A percentile compares a stretch with the other conserved stretches of the same genome.
phyloP scores from a whole-genome alignment of 2,797 vertebrate genomes.

The Xiphophorus birchmanni region DNA sequence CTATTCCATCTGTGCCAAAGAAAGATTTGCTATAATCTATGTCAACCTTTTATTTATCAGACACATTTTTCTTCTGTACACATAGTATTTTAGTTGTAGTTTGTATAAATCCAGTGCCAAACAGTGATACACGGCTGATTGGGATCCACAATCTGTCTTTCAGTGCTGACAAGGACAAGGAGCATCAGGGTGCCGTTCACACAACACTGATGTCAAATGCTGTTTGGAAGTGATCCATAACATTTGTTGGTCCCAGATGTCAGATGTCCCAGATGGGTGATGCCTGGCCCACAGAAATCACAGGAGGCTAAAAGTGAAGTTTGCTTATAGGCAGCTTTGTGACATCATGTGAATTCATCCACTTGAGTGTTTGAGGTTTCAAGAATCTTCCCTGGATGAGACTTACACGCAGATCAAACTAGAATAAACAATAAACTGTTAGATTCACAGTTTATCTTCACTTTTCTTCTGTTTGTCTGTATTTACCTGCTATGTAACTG shows the following conservation, averaged over 20 bases:
- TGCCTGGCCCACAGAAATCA: constrained; percentile 37
- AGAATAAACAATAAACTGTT: constrained; percentile 1
- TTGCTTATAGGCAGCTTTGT: constrained; percentile 10
- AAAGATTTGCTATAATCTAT: not conserved
- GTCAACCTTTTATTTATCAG: not conserved
- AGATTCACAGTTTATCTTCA: constrained; percentile 3
- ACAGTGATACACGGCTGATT: constrained; percentile 43
- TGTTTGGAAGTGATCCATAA: constrained; percentile 41
- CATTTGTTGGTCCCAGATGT: constrained; percentile 38
- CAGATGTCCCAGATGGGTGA: constrained; percentile 12
- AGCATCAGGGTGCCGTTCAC: constrained; percentile 56
- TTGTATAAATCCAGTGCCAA: constrained; percentile 18
- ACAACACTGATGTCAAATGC: constrained; percentile 43
- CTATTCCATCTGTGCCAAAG: not conserved
- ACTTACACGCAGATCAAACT: constrained; percentile 4
- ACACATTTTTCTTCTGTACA: constrained; percentile 16
- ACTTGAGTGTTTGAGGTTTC: constrained; percentile 10
- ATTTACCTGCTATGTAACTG: not conserved
- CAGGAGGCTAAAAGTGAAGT: constrained; percentile 28
- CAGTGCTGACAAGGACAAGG: constrained; percentile 43
- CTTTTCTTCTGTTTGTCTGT: not conserved
- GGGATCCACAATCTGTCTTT: constrained; percentile 62
- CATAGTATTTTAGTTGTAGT: constrained; percentile 11
- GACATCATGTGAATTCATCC: constrained; percentile 16
- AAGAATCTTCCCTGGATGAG: not conserved